Conservation (phyloP, 2,888 invertebrate genomes). For the Panzeria rudis region DNA sequence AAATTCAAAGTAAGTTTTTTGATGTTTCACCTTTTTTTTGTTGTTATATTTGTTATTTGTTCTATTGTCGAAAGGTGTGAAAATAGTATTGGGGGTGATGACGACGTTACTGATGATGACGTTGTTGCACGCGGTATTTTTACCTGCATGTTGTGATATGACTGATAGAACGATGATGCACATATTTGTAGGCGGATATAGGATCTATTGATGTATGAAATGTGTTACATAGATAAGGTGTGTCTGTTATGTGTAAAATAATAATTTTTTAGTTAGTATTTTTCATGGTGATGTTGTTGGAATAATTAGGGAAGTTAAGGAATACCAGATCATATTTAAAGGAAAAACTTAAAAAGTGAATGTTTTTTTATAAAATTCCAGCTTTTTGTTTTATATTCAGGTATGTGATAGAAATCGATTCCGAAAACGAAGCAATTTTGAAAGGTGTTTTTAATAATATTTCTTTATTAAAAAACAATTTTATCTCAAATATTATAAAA, state of each 20-base stretch:
- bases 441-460: no score
- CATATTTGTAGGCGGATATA: constrained; percentile 66
- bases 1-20: constrained; percentile 18
- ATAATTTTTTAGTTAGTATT: constrained; percentile 12
- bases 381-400: no score
- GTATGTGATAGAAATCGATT: no score
- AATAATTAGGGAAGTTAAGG: not conserved
- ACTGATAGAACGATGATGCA: constrained; percentile 46
- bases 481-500: no score
- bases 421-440: no score
- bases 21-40: constrained; percentile 10
- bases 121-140: constrained; percentile 23
- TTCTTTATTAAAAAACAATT: no score
- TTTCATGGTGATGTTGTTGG: not conserved
- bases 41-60: constrained; percentile 1
- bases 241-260: constrained; percentile 49
- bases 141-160: constrained; percentile 29
- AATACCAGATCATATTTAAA: not conserved
- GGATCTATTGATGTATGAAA: constrained; percentile 68
- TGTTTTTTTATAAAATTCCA: no score
- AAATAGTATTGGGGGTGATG: constrained; percentile 52
- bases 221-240: constrained; percentile 65
- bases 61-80: constrained; percentile 64
- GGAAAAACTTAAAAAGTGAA: no score
- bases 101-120: constrained; percentile 16